Evolutionary conservation across 1,140 invertebrate species (phyloP), one percentile per base, ranked within the genome.

Genomic region (Ooceraea biroi): DNA sequence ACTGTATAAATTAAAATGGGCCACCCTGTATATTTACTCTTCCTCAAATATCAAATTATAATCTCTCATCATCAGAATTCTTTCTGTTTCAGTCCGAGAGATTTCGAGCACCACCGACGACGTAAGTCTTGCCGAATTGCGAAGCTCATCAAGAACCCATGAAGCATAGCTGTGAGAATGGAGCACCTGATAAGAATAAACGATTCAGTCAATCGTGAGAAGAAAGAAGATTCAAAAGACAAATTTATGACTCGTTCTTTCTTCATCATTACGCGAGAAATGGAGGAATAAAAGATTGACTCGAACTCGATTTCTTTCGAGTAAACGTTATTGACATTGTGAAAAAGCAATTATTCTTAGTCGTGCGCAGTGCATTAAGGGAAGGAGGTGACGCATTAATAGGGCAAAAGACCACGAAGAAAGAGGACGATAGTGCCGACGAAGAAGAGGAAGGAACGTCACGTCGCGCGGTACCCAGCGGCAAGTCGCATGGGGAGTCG

Each of bases 11-110:
- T n/a, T n/a, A n/a, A n/a, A n/a, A n/a, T n/a, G n/a, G n/a, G n/a
- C n/a, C n/a, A n/a, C n/a, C n/a, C n/a, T n/a, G n/a, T n/a, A 36
- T 36, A 36, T 7, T 3, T 7, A 7, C 36, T 2, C 7, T 7
- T 36, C 2, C 7, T 36, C 36, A 36, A 36, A 4, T 48, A 22
- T 17, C 19, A 3, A 69, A 30, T 12, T 80, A n/a, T n/a, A 71
- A 80, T 78, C 12, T 71, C 7, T 58, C 7, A 71, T 71, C 14
- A 10, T n/a, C 44, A 14, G 11, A 55, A 80, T 69, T 46, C 12
- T 3, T 65, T 78, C 22, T 80, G 65, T 80, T 80, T 71, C 76
- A 80, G 76, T 36, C 36, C 52, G 19, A 71, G 3, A 46, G 17
- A 17, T n/a, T n/a, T n/a, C 25, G 12, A 17, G 41, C 57, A 58